Evolutionary conservation across 2,888 invertebrate genomes (phyloP).

Genomic region (Athalia cordata): DNA sequence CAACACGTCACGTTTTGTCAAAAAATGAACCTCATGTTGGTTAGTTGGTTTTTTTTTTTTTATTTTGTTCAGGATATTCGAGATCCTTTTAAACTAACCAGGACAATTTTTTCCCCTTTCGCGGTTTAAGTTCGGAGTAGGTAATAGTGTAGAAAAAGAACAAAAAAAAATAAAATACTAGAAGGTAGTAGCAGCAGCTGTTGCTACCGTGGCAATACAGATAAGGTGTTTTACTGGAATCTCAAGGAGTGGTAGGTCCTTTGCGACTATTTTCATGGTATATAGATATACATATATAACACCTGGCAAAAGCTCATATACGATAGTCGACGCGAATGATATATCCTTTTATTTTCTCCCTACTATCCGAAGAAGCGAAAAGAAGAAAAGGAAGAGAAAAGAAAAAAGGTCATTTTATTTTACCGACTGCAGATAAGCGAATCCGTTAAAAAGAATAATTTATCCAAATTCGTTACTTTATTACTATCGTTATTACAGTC

Average conservation of each 20-base stretch:
- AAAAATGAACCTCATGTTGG: no score
- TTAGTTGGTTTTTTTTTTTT: no score
- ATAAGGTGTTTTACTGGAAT: slow-evolving; percentile 18
- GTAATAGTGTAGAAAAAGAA: not conserved
- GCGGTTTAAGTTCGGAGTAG: no score
- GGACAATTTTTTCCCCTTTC: no score
- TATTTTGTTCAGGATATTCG: no score
- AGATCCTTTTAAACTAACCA: no score
- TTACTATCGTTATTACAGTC: no score
- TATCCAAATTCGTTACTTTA: no score
- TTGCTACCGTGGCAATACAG: not conserved
- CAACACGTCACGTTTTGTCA: no score
- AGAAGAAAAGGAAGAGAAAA: not conserved
- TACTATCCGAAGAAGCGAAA: not conserved
- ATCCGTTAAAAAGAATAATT: not conserved
- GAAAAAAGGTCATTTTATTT: slow-evolving; percentile 21
- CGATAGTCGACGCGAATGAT: slow-evolving; percentile 35
- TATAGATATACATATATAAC: not conserved
- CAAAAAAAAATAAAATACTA: not conserved
- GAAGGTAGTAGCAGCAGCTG: not conserved
- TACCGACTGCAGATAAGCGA: slow-evolving; percentile 17
- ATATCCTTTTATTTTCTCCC: no score
- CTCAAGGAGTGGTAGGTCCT: slow-evolving; percentile 7
- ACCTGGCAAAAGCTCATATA: not conserved
- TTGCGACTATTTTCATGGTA: not conserved